Conservation (phyloP, 2,888 invertebrate species). For the Operophtera brumata region DNA sequence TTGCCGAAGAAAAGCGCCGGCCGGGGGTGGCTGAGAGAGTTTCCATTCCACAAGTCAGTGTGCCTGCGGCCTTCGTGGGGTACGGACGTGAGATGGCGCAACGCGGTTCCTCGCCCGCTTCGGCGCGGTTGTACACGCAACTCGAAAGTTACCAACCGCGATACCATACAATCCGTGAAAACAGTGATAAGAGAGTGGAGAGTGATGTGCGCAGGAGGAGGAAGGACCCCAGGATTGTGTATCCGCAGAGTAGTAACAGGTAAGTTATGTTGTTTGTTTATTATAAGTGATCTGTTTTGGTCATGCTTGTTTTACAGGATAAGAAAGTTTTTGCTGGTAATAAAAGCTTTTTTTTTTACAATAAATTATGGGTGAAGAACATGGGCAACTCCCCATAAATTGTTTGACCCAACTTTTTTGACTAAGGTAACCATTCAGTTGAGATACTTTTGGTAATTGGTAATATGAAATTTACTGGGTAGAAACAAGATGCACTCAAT, state of each 20-base stretch:
- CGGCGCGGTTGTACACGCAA: slow-evolving; percentile 72
- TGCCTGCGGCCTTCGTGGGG: slow-evolving; percentile 56
- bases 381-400: too few relatives aligned
- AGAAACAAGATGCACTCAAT: too few relatives aligned
- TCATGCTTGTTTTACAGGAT: not conserved
- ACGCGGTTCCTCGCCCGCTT: slow-evolving; percentile 61
- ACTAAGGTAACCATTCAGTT: too few relatives aligned
- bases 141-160: slow-evolving; percentile 77
- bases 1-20: slow-evolving; percentile 66
- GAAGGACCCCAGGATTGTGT: slow-evolving; percentile 62
- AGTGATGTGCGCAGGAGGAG: slow-evolving; percentile 68
- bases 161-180: slow-evolving; percentile 76
- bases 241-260: slow-evolving; percentile 58
- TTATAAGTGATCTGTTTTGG: slow-evolving; percentile 8
- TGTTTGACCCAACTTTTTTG: too few relatives aligned
- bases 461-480: too few relatives aligned
- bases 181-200: slow-evolving; percentile 72
- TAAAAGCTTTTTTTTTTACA: not conserved
- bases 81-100: slow-evolving; percentile 67
- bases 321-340: not conserved
- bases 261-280: slow-evolving; percentile 40
- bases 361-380: too few relatives aligned
- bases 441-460: too few relatives aligned
- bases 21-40: slow-evolving; percentile 67
- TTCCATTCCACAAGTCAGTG: slow-evolving; percentile 50